These are phyloP conservation scores for Orius laevigatus DNA, from an alignment of 1,140 invertebrate species.

Conservation along the genomic window DNA sequence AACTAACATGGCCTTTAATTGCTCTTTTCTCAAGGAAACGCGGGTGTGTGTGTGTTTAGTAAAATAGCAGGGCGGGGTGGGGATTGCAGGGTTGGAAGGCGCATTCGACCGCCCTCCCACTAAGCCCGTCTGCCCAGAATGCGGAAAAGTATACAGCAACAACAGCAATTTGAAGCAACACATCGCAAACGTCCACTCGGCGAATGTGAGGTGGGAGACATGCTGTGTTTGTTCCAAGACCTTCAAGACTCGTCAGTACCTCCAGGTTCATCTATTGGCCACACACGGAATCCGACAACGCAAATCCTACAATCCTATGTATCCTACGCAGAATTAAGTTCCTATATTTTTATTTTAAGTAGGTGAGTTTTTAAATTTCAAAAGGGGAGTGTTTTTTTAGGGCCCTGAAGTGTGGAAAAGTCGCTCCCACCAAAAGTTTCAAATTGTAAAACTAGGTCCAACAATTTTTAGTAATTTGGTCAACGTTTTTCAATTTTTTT, in stretches of 20 bases:
- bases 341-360: too few species aligned
- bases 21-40: not conserved
- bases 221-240: conserved; percentile 46
- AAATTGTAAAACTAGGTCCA: too few species aligned
- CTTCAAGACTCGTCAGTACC: conserved; percentile 52
- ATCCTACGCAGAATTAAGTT: too few species aligned
- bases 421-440: too few species aligned
- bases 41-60: not conserved
- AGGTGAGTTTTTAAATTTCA: not conserved
- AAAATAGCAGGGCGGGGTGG: conserved; percentile 10
- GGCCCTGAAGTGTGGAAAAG: conserved; percentile 1
- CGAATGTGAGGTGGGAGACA: conserved; percentile 40
- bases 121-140: conserved; percentile 47
- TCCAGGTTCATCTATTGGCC: conserved; percentile 48
- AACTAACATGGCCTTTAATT: not conserved
- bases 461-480: too few species aligned
- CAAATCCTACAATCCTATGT: conserved; percentile 19
- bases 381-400: not conserved
- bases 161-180: conserved; percentile 54
- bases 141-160: conserved; percentile 47
- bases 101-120: conserved; percentile 16
- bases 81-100: conserved; percentile 18
- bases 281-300: conserved; percentile 48
- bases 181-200: conserved; percentile 51
- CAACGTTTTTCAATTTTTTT: too few species aligned